A percentile compares a stretch with the other conserved stretches of the same genome.
Evolutionary conservation across 2,113 vertebrate genomes (phyloP).

Genomic region (Stictonetta naevosa): DNA sequence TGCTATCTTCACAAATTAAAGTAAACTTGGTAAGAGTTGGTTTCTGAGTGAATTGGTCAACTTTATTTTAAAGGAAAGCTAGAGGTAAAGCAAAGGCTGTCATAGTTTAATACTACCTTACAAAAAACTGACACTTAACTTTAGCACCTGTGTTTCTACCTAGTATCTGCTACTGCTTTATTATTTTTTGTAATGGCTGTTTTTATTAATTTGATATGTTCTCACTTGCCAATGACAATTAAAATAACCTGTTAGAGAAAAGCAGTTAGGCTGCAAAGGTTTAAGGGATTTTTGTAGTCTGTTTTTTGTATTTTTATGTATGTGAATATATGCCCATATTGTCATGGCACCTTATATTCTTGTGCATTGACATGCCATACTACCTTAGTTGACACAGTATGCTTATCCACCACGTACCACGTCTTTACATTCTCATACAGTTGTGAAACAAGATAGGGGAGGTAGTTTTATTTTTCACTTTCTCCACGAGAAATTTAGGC

Average conservation of each 20-base stretch:
- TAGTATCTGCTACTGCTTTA: not conserved
- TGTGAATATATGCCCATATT: too few relatives aligned
- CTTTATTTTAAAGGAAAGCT: not conserved
- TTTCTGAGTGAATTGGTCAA: not conserved
- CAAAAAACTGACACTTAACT: not conserved
- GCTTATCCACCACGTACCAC: too few relatives aligned
- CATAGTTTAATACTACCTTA: not conserved
- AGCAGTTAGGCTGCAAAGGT: not conserved
- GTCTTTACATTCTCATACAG: too few relatives aligned
- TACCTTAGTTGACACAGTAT: too few relatives aligned
- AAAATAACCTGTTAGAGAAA: not conserved
- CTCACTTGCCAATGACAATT: not conserved
- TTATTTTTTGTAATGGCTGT: not conserved
- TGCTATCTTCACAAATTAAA: conserved; percentile 25
- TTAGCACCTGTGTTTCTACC: not conserved
- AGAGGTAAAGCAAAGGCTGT: not conserved
- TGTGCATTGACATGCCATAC: too few relatives aligned
- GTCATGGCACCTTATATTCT: too few relatives aligned
- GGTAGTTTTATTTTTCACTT: too few relatives aligned
- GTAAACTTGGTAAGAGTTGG: not conserved
- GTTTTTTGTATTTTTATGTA: too few relatives aligned
- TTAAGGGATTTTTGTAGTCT: too few relatives aligned
- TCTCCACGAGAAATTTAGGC: not conserved
- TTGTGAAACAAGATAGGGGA: too few relatives aligned
- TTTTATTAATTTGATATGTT: conserved; percentile 37